Conservation (phyloP, 2,888 invertebrate genomes). For the Pyrgus malvae region DNA sequence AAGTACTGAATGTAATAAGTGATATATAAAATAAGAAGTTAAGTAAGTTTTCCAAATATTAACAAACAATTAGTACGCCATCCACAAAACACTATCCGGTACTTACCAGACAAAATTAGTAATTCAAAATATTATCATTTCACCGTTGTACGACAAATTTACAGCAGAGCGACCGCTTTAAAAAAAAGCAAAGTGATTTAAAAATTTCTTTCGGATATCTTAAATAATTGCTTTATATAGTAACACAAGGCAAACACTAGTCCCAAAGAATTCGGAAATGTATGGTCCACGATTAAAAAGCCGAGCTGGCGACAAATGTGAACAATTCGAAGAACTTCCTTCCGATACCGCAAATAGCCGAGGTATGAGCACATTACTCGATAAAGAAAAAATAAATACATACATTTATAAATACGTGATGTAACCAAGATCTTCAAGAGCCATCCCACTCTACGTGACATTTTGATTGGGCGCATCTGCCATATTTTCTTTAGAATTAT, state of each 20-base stretch:
- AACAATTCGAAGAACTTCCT: conserved; percentile 34
- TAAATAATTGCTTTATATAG: conserved; percentile 8
- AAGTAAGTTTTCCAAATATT: too few relatives aligned
- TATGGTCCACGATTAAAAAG: conserved; percentile 7
- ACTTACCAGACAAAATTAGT: too few relatives aligned
- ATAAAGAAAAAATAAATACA: conserved; percentile 55
- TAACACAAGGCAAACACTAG: conserved; percentile 6
- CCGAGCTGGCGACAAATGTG: conserved; percentile 2
- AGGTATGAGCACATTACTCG: conserved; percentile 45
- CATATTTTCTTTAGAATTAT: conserved; percentile 27
- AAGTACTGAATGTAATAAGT: too few relatives aligned
- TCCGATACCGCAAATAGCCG: conserved; percentile 43
- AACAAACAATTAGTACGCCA: too few relatives aligned
- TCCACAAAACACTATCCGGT: too few relatives aligned
- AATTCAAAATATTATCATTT: neutral
- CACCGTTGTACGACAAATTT: neutral
- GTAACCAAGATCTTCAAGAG: conserved; percentile 45
- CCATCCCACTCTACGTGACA: conserved; percentile 20
- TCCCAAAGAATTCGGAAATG: conserved; percentile 2
- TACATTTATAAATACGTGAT: conserved; percentile 45
- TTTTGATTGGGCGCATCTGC: conserved; percentile 9
- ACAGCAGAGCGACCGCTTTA: neutral
- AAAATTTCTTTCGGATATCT: neutral
- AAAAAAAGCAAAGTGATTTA: neutral
- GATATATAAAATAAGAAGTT: too few relatives aligned